These are phyloP conservation scores for Lagopus muta DNA, from an alignment of 2,113 vertebrate genomes.

Conservation along the genomic window DNA sequence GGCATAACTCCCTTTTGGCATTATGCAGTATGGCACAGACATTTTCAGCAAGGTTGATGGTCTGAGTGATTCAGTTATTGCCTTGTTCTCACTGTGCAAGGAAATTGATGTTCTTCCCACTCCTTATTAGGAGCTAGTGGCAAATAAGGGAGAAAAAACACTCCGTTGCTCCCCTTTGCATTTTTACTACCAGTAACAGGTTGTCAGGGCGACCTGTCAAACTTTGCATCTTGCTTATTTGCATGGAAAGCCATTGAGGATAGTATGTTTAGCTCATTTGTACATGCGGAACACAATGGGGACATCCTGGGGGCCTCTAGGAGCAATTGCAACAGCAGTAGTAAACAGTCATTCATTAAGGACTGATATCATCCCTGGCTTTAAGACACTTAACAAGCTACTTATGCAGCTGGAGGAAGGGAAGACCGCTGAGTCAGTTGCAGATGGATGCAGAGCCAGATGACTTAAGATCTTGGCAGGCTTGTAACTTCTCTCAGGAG, in stretches of 20 bases:
- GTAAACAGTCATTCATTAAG: not conserved
- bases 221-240: not conserved
- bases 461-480: not conserved
- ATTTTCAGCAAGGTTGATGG: not conserved
- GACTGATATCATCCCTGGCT: not conserved
- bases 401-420: not conserved
- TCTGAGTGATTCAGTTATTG: not conserved
- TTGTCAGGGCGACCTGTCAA: not conserved
- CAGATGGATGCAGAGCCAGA: not conserved
- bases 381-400: not conserved
- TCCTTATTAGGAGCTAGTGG: not conserved
- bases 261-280: not conserved
- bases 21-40: not conserved
- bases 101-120: not conserved
- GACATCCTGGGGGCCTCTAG: not conserved
- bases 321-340: not conserved
- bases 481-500: not conserved
- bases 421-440: not conserved
- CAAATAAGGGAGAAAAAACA: not conserved
- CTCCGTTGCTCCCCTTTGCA: not conserved
- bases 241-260: not conserved
- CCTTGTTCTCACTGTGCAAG: not conserved
- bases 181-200: not conserved
- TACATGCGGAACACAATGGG: fast-evolving
- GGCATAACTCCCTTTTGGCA: not conserved